Conservation (phyloP, 2,888 invertebrate species). For the Orthonevra nobilis region DNA sequence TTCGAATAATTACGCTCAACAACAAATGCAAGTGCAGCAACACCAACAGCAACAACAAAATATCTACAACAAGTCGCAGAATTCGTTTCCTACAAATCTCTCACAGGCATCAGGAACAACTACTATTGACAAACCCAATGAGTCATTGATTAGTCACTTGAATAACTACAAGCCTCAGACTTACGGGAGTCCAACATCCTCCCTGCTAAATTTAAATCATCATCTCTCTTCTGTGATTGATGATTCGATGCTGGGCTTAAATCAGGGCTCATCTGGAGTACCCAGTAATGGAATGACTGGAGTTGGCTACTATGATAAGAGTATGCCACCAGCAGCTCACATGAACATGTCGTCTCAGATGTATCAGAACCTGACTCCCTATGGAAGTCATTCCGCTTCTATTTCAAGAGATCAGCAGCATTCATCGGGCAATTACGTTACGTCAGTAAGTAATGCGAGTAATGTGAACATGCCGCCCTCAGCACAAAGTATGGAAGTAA, state of each 20-base stretch:
- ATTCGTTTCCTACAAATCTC: conserved; percentile 56
- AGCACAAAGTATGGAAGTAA: conserved; percentile 71
- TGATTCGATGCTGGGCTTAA: conserved; percentile 76
- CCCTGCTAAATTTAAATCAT: conserved; percentile 74
- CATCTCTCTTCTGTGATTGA: conserved; percentile 75
- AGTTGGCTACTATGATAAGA: conserved; percentile 82
- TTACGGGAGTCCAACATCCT: conserved; percentile 75
- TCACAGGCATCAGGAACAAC: conserved; percentile 41
- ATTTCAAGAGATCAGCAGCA: conserved; percentile 70
- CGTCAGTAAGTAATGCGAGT: conserved; percentile 33
- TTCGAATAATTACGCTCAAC: conserved; percentile 72
- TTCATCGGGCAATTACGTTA: conserved; percentile 50
- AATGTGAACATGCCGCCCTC: conserved; percentile 52
- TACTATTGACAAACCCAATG: conserved; percentile 57
- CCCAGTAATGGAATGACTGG: conserved; percentile 40
- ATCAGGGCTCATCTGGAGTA: conserved; percentile 64
- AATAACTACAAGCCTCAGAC: conserved; percentile 77
- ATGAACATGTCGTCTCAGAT: conserved; percentile 82
- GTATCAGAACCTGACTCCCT: conserved; percentile 73
- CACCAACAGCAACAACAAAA: conserved; percentile 72
- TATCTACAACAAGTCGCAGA: conserved; percentile 67
- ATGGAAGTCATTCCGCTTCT: conserved; percentile 48
- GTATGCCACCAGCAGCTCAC: conserved; percentile 83
- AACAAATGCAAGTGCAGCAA: conserved; percentile 72
- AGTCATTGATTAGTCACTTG: conserved; percentile 73